Base-by-base conservation (phyloP, 2,113 vertebrate species). In the Loxodonta africana region DNA sequence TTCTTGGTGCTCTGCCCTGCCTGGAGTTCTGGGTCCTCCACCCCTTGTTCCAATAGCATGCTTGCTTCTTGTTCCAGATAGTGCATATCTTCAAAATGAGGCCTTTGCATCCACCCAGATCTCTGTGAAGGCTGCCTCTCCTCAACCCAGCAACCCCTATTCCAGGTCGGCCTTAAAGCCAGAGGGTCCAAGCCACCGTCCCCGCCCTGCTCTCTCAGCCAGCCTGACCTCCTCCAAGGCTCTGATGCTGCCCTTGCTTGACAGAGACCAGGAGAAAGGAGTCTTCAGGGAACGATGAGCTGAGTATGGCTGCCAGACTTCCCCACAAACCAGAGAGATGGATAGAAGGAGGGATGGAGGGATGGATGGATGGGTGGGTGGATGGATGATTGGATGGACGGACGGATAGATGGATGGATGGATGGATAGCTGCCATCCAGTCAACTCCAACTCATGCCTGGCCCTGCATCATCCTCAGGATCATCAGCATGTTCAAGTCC, bases 81-180 rank as follows among this genome's bases (percentile, higher is more conserved):
- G 48, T 15, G 14, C 48, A 57, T 37, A 26, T 12, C 41, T 30
- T 87, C 18, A n/a, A 41, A 10, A 53, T 7, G 1, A 20, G 5
- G 20, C 62, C 30, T 65, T 83, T 25, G n/a, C 0, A 14, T 25
- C 25, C 48, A 62, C 51, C 65, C 53, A 83, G n/a, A 30, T 30
- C 48, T 87, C n/a, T 14, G 41, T 1, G 8, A 87, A 81, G 60
- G 1, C 65, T 73, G 26, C 78, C 78, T 77, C 9, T 20, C 33
- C 0, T 3, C 4, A 25, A 18, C 20, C 1, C 10, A 74, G 8
- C 37, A 74, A 21, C 51, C 33, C 37, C 57, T 15, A 1, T 10
- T 90, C 41, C 18, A 28, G 46, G 5, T 62, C 30, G 69, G 62
- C 8, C 53, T 15, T 46, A 8, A 1, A 69, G 41, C 26, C 8